These are phyloP conservation scores for Agrilus planipennis DNA, from an alignment of 1,140 invertebrate species.

Conservation along the genomic window DNA sequence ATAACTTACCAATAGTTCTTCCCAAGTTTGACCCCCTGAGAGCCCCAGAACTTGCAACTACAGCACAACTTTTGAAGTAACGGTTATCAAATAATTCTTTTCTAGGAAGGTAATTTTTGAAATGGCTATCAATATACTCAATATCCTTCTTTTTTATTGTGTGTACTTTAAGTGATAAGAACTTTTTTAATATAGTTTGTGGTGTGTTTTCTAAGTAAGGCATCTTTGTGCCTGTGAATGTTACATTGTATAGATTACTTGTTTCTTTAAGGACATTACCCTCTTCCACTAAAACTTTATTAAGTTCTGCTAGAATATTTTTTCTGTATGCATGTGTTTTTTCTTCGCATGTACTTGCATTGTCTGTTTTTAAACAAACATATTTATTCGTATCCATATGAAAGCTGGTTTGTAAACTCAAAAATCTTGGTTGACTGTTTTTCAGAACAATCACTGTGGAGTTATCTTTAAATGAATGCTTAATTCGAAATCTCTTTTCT, in stretches of 20 bases:
- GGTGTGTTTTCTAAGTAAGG: constrained; percentile 31
- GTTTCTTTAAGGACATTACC: constrained; percentile 45
- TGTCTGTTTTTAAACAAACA: constrained; percentile 36
- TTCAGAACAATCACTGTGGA: constrained; percentile 28
- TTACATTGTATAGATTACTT: constrained; percentile 46
- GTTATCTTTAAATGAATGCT: constrained; percentile 28
- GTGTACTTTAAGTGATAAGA: constrained; percentile 34
- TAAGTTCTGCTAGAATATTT: constrained; percentile 43
- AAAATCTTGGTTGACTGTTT: constrained; percentile 42
- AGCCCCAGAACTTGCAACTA: constrained; percentile 63
- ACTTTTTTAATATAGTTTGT: constrained; percentile 40
- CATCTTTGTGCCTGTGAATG: constrained; percentile 36
- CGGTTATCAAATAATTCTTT: constrained; percentile 32
- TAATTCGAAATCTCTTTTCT: constrained; percentile 22
- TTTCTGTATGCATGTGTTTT: constrained; percentile 42
- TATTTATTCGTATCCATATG: constrained; percentile 41
- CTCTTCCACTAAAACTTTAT: constrained; percentile 46
- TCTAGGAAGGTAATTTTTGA: constrained; percentile 34
- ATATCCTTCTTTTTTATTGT: constrained; percentile 38
- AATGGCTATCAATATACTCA: constrained; percentile 32
- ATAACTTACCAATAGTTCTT: constrained; percentile 61
- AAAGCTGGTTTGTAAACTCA: constrained; percentile 40
- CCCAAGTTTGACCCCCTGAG: constrained; percentile 56
- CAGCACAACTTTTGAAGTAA: constrained; percentile 54
- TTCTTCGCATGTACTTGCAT: constrained; percentile 32